Evolutionary conservation across 1,140 invertebrate genomes (phyloP).

Genomic region (Mamestra configurata): DNA sequence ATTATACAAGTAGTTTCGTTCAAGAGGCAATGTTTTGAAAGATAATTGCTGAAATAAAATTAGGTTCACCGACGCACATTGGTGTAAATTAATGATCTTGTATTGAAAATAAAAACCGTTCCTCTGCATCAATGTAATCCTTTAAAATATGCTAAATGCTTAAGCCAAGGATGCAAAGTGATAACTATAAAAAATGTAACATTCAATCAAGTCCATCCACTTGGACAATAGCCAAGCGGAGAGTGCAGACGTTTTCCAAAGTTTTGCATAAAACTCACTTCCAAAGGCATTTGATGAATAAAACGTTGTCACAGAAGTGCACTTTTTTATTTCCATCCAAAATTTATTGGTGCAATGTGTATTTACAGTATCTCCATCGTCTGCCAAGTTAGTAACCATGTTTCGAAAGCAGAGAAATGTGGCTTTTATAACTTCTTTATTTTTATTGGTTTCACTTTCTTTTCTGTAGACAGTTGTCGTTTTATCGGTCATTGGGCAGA

Average conservation of each 20-base stretch:
- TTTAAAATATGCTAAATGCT: background rate
- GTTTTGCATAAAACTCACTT: conserved; percentile 68
- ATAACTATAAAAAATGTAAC: conserved; percentile 46
- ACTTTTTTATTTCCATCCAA: conserved; percentile 62
- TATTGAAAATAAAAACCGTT: no score
- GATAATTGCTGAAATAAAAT: no score
- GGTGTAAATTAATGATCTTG: no score
- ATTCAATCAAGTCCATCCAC: conserved; percentile 56
- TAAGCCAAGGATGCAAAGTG: conserved; percentile 14
- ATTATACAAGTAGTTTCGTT: no score
- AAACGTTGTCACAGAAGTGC: conserved; percentile 58
- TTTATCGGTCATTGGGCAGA: conserved; percentile 65
- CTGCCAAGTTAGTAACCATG: conserved; percentile 69
- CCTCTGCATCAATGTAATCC: background rate
- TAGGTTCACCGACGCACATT: no score
- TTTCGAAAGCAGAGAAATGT: conserved; percentile 60
- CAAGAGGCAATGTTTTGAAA: background rate
- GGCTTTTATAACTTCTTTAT: conserved; percentile 58
- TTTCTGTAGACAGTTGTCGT: conserved; percentile 44
- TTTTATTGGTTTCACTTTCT: conserved; percentile 57
- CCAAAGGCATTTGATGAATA: conserved; percentile 66
- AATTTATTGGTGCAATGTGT: conserved; percentile 73
- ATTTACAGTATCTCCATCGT: conserved; percentile 71
- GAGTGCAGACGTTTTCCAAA: conserved; percentile 65
- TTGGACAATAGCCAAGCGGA: conserved; percentile 60